These are phyloP conservation scores for Achlya flavicornis DNA, from an alignment of 2,888 invertebrate species.

Conservation along the genomic window DNA sequence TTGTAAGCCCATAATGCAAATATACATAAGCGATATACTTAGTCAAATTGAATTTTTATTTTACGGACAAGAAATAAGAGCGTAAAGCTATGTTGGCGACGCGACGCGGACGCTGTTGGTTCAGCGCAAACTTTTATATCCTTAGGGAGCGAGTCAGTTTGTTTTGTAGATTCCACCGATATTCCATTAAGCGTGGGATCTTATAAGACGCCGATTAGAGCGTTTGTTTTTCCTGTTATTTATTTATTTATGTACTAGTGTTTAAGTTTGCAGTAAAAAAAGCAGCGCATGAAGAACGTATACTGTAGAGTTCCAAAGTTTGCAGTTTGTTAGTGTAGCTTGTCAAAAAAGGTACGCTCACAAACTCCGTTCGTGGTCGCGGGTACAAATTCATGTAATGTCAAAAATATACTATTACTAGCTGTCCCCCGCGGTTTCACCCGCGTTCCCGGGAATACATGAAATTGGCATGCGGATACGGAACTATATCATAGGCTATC, in stretches of 20 bases:
- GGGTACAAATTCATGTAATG: too few relatives aligned
- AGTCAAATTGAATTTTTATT: constrained; percentile 51
- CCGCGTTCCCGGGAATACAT: too few relatives aligned
- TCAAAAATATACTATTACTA: too few relatives aligned
- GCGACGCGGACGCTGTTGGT: constrained; percentile 14
- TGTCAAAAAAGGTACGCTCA: too few relatives aligned
- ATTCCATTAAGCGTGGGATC: constrained; percentile 19
- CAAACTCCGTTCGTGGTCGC: too few relatives aligned
- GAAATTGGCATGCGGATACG: too few relatives aligned
- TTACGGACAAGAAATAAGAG: constrained; percentile 34
- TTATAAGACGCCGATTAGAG: background rate
- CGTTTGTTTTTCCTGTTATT: background rate
- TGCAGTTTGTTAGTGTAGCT: too few relatives aligned
- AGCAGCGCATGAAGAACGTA: too few relatives aligned
- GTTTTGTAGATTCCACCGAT: constrained; percentile 18
- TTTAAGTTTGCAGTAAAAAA: background rate
- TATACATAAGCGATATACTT: constrained; percentile 53
- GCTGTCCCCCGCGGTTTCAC: too few relatives aligned
- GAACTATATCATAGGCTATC: too few relatives aligned
- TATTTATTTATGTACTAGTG: too few relatives aligned
- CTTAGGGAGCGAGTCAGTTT: constrained; percentile 6
- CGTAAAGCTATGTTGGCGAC: constrained; percentile 23
- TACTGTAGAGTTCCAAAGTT: too few relatives aligned
- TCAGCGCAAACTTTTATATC: constrained; percentile 24
- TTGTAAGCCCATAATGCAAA: constrained; percentile 55